These are phyloP conservation scores for Oxyteleia sp. DNA, from an alignment of 2,888 invertebrate species.

Conservation along the genomic window DNA sequence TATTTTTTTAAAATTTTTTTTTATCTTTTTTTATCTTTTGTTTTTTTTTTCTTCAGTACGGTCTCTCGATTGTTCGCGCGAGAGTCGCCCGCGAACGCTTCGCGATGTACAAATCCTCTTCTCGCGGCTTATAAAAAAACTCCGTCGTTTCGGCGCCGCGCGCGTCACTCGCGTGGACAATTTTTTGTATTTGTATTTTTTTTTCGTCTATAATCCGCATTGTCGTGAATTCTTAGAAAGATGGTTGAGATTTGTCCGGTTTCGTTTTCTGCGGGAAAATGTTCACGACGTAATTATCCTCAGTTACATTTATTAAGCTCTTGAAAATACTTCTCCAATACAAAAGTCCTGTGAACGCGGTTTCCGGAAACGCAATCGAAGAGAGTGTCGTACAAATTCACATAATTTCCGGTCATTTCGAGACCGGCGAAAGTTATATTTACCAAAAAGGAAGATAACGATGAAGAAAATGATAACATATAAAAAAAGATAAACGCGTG, in stretches of 20 bases:
- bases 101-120: too few relatives aligned
- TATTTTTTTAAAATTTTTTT: conserved; percentile 43
- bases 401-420: conserved; percentile 36
- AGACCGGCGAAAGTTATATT: conserved; percentile 66
- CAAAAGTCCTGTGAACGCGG: conserved; percentile 72
- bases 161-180: too few relatives aligned
- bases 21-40: conserved; percentile 26
- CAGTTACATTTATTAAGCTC: conserved; percentile 64
- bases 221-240: conserved; percentile 50
- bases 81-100: conserved; percentile 11
- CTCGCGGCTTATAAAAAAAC: too few relatives aligned
- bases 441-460: conserved; percentile 74
- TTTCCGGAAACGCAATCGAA: conserved; percentile 51
- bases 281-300: conserved; percentile 39
- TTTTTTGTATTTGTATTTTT: too few relatives aligned
- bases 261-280: conserved; percentile 51
- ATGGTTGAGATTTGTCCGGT: conserved; percentile 57
- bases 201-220: conserved; percentile 48
- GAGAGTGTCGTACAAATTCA: conserved; percentile 44
- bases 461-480: conserved; percentile 40
- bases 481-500: conserved; percentile 11
- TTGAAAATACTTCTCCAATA: conserved; percentile 72
- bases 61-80: conserved; percentile 13
- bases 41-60: conserved; percentile 45
- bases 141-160: too few relatives aligned